phyloP scores from a whole-genome alignment of 2,797 vertebrate species.

The Xenopus petersii region DNA sequence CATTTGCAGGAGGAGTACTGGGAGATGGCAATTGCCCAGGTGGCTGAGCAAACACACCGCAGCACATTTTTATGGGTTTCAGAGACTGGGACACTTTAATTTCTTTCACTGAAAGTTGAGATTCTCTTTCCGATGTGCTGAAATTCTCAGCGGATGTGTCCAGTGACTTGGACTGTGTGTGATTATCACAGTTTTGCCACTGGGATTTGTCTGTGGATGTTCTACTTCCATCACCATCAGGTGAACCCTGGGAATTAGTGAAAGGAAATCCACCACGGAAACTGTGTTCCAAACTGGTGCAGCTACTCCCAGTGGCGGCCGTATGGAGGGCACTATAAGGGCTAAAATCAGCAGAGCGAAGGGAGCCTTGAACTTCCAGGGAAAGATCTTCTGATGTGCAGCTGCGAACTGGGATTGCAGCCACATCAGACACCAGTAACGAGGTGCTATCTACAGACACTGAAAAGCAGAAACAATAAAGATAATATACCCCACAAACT shows the following conservation, averaged over 20 bases:
- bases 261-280: constrained; percentile 55
- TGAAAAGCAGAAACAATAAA: constrained; percentile 52
- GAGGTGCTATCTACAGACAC: constrained; percentile 79
- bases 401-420: constrained; percentile 68
- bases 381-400: constrained; percentile 82
- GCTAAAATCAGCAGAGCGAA: constrained; percentile 69
- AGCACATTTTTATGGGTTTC: constrained; percentile 75
- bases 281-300: constrained; percentile 70
- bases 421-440: constrained; percentile 75
- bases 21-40: constrained; percentile 61
- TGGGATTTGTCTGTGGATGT: constrained; percentile 57
- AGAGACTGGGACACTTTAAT: constrained; percentile 55
- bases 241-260: constrained; percentile 54
- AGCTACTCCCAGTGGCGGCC: constrained; percentile 65
- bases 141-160: constrained; percentile 75
- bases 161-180: constrained; percentile 56
- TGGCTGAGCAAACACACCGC: constrained; percentile 74
- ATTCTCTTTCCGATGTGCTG: constrained; percentile 56
- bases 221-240: constrained; percentile 61
- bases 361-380: constrained; percentile 77
- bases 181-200: constrained; percentile 64
- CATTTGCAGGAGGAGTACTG: constrained; percentile 61
- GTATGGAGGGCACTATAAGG: constrained; percentile 65
- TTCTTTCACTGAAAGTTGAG: constrained; percentile 42
- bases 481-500: too few species aligned